Evolutionary conservation across 2,797 vertebrate genomes (phyloP), one percentile per base, ranked within the genome.

Genomic region (Enteromius anoplus): DNA sequence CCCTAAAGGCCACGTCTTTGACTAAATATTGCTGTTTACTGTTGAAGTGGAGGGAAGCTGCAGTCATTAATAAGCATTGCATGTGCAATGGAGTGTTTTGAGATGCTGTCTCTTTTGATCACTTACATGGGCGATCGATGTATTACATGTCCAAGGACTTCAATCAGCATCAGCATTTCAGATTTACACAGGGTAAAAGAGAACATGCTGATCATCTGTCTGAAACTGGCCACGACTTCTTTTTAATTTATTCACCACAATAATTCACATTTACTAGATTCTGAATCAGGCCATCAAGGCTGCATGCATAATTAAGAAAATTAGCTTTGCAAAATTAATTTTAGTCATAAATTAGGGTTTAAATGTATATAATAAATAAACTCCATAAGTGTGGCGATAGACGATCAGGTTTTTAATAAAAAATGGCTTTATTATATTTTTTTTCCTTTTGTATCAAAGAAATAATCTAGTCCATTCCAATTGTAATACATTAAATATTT

Each of bases 41-140:
- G 40, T 17, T 75, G 23, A 23, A 81, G 75, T 17, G 15, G 42
- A 65, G 49, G 70, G 42, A 84, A 71, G 53, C 78, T 26, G 21
- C 2, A 5, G 32, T 81, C 51, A 19, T 80, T 81, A 53, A 78
- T 84, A 77, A 58, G 64, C 17, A 80, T 55, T 29, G 69, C 26
- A 23, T 19, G 37, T 26, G 40, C 5, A 15, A 15, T 66, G 21
- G 66, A 81, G 37, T 75, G 82, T 78, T 84, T 45, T 65, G 68
- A 84, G 58, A 76, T 14, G 55, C 55, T 7, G 55, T 62, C 37
- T 79, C 17, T 37, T 66, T 47, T 77, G 53, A 60, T 83, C 45
- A 70, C 7, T 60, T 45, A 34, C 21, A 23, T 34, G 32, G 55
- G 51, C 37, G 15, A 58, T 5, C 23, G 72, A 75, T 40, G 51